phyloP scores from a whole-genome alignment of 2,113 vertebrate species.

The Gulo gulo region DNA sequence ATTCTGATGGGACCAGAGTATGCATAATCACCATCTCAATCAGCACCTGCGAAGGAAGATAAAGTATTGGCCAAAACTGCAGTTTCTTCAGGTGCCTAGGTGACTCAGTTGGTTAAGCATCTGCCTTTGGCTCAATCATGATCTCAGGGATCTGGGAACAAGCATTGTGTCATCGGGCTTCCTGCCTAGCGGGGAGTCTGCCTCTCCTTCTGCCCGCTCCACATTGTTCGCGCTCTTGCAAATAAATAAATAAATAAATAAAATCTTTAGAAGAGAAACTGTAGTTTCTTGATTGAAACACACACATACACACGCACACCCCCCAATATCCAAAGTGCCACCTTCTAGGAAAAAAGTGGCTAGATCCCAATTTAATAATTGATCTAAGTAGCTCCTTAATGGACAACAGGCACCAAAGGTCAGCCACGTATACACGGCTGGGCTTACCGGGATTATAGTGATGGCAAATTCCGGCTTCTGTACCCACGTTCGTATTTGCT shows the following conservation, averaged over 20 bases:
- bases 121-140: neutral
- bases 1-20: neutral
- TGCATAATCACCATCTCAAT: neutral
- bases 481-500: fast-evolving
- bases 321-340: neutral
- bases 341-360: neutral
- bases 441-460: neutral
- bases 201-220: neutral
- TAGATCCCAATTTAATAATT: neutral
- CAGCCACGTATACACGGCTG: no score
- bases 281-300: neutral
- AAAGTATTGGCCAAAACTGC: neutral
- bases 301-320: neutral
- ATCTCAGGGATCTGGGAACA: neutral
- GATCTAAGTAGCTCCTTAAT: neutral
- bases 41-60: neutral
- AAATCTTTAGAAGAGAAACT: neutral
- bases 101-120: neutral
- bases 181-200: neutral
- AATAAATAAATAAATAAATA: neutral
- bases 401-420: neutral
- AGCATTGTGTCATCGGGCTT: neutral
- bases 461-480: neutral
- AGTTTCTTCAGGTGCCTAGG: neutral
- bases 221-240: no score